Evolutionary conservation across 2,797 vertebrate genomes (phyloP), one percentile per base, ranked within the genome.

Genomic region (Silurus aristotelis): DNA sequence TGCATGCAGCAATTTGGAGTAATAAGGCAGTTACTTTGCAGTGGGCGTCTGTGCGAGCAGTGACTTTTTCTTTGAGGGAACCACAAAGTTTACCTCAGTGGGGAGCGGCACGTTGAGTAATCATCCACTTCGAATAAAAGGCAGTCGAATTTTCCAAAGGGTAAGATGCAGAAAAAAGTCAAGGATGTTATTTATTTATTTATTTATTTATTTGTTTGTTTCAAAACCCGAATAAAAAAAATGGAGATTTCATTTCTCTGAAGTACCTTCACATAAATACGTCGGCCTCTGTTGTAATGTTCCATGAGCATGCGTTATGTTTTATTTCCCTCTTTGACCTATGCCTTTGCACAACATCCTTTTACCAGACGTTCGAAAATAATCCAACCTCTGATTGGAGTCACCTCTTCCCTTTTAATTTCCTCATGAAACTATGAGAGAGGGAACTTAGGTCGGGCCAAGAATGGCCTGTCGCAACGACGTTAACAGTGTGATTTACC

Each of bases 341-440:
- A 72, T 71, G 83, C n/a, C 68, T 85, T 87, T 90, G 86, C 89
- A 90, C 89, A 90, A 90, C 84, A 87, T 85, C 85, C 86, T 87
- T 87, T 87, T 71, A 88, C 87, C 89, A 90, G 84, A 90, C 87
- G 84, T 88, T 93, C 93, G 87, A 91, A 92, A 94, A 89, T 90
- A 90, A 85, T 85, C 83, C 82, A 86, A 87, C 86, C 85, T 90
- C 88, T 88, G 85, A 88, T 86, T 84, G 82, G 82, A 88, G 94
- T 95, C 92, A 94, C 93, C 90, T 96, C 93, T 96, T 96, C 94
- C 93, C 89, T 91, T 96, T 96, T 95, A 94, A 93, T 93, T 95
- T 95, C 92, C 93, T 92, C 88, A 94, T 93, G 93, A 93, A 93
- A 95, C 92, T 93, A 88, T 87, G 93, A 90, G 92, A 93, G 95